Base-by-base conservation (phyloP, 2,797 vertebrate genomes). In the Girardinus metallicus region DNA sequence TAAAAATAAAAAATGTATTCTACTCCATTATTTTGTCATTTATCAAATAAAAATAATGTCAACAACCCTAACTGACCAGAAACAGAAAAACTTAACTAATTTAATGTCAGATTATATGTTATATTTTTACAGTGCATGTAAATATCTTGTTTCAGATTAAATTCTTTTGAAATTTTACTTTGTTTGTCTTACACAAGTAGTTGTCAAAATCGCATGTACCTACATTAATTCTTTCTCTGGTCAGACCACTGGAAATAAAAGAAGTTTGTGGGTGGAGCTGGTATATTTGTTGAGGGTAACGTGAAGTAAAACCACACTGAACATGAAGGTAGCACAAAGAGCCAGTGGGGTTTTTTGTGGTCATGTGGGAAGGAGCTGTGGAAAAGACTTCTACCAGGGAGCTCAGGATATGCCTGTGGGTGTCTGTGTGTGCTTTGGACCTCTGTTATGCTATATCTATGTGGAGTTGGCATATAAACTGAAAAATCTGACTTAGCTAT, bases 311-410 rank as follows among this genome's bases (percentile, higher is more conserved):
- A 88, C 76, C 82, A 81, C 78, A 46, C 34, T 75, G 55, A 74
- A 76, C 75, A 73, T 71, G 77, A 26, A 82, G 82, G 82, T 89
- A 79, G 82, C 77, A 75, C 46, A 83, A 80, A 81, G 36, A 83
- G 60, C 21, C 36, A 79, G 78, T 49, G 73, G 68, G 60, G 36
- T 78, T 85, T 82, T 82, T 78, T 85, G 82, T 81, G 87, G 87
- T 81, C 13, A 34, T 78, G 80, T 86, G 74, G 75, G 13, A 51
- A 74, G 57, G 83, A 75, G 74, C 76, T 87, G 84, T 80, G 81
- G 83, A 76, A 9, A 16, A 43, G 44, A 53, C 70, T 29, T 72
- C 36, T 39, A 53, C 31, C 79, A 79, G 62, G 74, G 71, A 74
- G 39, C 15, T 83, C 12, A 47, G 46, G 55, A 43, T 53, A 51